Conservation (phyloP, 2,797 vertebrate genomes). For the Pangasius macronema region DNA sequence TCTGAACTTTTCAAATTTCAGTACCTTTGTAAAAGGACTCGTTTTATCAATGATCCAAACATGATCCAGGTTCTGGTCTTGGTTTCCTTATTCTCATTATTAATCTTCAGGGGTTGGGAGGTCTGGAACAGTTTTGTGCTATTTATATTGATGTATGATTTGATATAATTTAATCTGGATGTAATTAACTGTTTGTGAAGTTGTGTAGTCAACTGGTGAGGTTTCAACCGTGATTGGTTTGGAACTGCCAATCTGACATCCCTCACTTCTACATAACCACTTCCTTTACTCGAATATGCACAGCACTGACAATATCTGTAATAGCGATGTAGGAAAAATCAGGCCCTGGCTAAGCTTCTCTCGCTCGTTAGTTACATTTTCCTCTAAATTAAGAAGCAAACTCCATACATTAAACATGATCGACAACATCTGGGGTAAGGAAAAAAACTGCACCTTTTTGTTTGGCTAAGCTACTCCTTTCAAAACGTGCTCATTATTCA, state of each 20-base stretch:
- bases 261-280: neutral
- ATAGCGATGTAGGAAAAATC: neutral
- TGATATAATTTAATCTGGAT: neutral
- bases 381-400: neutral
- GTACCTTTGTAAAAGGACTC: neutral
- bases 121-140: neutral
- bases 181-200: neutral
- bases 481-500: constrained; percentile 4
- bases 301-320: neutral
- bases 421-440: constrained; percentile 17
- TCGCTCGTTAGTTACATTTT: neutral
- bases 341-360: neutral
- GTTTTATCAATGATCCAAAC: neutral
- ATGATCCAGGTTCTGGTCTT: neutral
- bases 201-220: neutral
- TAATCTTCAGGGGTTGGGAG: neutral
- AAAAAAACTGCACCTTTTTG: neutral
- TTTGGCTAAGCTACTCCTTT: constrained; percentile 29
- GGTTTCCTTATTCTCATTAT: neutral
- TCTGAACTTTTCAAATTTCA: no score
- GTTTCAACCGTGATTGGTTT: neutral
- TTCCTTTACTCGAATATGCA: neutral
- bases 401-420: neutral
- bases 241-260: neutral
- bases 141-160: neutral